Evolutionary conservation across 2,888 invertebrate species (phyloP).

Genomic region (Dyspetes luteomarginatus): DNA sequence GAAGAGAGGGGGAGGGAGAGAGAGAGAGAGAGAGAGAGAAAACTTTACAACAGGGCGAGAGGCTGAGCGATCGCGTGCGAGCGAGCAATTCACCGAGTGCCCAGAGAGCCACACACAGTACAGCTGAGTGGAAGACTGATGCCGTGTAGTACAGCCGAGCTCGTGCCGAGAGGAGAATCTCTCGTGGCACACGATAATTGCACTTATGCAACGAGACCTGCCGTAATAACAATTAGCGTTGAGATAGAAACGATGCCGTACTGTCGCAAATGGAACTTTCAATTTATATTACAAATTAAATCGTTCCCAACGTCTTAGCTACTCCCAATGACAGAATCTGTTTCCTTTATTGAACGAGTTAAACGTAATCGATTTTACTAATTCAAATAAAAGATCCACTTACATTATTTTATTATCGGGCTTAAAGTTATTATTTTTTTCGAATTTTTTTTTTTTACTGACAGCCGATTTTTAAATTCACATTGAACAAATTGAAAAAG

Average conservation of each 20-base stretch:
- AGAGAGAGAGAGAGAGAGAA: neutral
- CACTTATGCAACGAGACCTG: constrained; percentile 77
- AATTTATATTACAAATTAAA: constrained; percentile 19
- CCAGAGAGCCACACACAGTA: constrained; percentile 3
- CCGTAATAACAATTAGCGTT: constrained; percentile 78
- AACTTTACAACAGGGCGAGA: neutral
- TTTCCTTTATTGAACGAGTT: too few species aligned
- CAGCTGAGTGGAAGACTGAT: constrained; percentile 25
- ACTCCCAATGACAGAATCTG: too few species aligned
- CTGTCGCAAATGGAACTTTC: constrained; percentile 58
- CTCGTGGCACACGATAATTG: constrained; percentile 73
- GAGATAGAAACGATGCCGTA: constrained; percentile 49
- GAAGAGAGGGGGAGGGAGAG: neutral
- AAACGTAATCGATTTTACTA: too few species aligned
- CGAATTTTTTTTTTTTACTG: too few species aligned
- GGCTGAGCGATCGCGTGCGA: constrained; percentile 47
- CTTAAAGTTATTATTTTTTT: too few species aligned
- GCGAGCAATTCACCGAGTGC: neutral
- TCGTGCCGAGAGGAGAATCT: constrained; percentile 23
- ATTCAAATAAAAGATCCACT: too few species aligned
- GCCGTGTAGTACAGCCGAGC: neutral
- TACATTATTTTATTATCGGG: too few species aligned
- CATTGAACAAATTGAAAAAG: too few species aligned
- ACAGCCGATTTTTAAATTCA: too few species aligned
- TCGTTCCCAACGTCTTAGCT: too few species aligned